These are phyloP conservation scores for Toxostoma redivivum DNA, from an alignment of 2,113 vertebrate genomes.

Conservation along the genomic window DNA sequence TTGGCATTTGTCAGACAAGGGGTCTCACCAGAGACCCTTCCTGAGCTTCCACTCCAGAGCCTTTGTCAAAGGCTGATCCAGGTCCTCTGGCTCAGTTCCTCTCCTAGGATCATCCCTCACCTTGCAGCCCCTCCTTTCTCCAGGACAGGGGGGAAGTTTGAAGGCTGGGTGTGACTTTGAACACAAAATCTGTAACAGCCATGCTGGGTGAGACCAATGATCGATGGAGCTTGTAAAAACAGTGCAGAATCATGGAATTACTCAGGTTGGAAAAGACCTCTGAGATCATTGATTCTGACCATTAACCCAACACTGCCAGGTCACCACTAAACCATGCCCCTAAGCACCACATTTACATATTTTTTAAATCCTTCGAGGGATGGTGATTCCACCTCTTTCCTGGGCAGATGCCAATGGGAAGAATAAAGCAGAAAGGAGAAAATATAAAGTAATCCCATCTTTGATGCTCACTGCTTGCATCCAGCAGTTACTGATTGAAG, in stretches of 20 bases:
- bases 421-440: neutral
- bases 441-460: neutral
- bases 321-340: neutral
- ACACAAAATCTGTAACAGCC: neutral
- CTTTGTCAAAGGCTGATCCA: neutral
- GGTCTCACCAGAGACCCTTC: neutral
- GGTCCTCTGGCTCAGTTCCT: neutral
- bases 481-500: neutral
- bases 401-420: neutral
- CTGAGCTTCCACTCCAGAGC: neutral
- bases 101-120: neutral
- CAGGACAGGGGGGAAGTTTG: neutral
- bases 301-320: neutral
- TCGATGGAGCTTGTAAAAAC: rapidly evolving
- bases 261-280: neutral
- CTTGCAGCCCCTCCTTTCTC: neutral
- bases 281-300: neutral
- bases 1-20: neutral
- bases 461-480: neutral
- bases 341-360: neutral
- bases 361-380: neutral
- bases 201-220: neutral
- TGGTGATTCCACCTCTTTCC: neutral
- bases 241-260: neutral
- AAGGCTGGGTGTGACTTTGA: neutral